A percentile compares a stretch with the other conserved stretches of the same genome.
Evolutionary conservation across 2,888 invertebrate genomes (phyloP).

Genomic region (Conus canariensis): DNA sequence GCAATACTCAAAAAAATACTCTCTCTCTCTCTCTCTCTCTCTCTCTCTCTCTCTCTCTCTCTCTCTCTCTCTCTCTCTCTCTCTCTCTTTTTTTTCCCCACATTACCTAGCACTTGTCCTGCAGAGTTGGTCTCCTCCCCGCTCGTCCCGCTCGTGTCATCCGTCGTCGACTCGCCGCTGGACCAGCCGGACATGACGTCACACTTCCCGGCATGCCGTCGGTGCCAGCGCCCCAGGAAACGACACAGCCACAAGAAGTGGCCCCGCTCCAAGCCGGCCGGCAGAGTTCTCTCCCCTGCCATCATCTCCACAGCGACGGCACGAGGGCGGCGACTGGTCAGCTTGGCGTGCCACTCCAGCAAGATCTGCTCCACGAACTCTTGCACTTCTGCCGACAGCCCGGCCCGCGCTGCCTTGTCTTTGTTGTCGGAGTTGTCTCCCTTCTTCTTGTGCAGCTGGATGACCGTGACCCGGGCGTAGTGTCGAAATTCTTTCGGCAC

Average conservation of each 20-base stretch:
- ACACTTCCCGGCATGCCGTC: constrained; percentile 40
- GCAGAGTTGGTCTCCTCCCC: neutral
- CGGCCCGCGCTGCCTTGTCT: constrained; percentile 10
- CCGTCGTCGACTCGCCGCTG: constrained; percentile 22
- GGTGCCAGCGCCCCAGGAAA: constrained; percentile 41
- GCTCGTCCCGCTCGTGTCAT: neutral
- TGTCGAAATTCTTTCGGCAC: constrained; percentile 34
- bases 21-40: no score
- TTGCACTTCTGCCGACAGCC: neutral
- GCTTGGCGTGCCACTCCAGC: constrained; percentile 37
- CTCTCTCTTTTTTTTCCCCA: no score
- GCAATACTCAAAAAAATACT: no score
- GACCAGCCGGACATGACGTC: constrained; percentile 37
- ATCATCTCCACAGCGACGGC: constrained; percentile 29
- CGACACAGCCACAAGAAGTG: constrained; percentile 41
- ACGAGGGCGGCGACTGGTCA: constrained; percentile 5
- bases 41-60: no score
- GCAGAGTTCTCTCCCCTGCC: constrained; percentile 28
- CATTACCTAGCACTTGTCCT: neutral
- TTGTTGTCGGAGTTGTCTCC: neutral
- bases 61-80: no score
- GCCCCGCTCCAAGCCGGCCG: constrained; percentile 3
- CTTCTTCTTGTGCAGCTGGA: constrained; percentile 33
- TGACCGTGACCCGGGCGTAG: constrained; percentile 3
- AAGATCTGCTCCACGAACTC: constrained; percentile 33